These are phyloP conservation scores for Euphonia xanthogaster DNA, from an alignment of 2,797 vertebrate species.

Conservation along the genomic window DNA sequence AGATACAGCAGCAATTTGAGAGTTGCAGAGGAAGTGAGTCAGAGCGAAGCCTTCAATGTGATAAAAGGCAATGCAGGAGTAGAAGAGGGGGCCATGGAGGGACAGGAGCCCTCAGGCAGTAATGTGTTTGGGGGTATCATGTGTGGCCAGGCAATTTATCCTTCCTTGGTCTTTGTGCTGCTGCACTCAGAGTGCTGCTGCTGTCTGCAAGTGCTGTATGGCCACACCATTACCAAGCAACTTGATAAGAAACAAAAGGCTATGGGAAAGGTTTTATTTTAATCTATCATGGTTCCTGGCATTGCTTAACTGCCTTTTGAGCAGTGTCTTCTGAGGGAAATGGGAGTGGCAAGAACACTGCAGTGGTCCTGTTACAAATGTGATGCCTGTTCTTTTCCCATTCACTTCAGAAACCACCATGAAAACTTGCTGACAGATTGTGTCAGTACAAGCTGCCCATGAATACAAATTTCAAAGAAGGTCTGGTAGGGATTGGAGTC, in stretches of 20 bases:
- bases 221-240: not conserved
- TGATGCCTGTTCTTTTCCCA: not conserved
- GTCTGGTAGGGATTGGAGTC: not conserved
- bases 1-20: constrained; percentile 52
- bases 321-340: not conserved
- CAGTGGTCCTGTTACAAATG: not conserved
- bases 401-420: not conserved
- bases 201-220: not conserved
- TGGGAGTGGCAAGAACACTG: not conserved
- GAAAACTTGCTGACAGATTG: not conserved
- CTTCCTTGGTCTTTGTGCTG: not conserved
- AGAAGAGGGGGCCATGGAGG: not conserved
- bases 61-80: not conserved
- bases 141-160: not conserved
- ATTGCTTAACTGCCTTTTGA: not conserved
- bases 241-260: not conserved
- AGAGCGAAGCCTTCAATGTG: not conserved
- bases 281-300: not conserved
- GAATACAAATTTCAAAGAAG: not conserved
- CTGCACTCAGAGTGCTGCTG: not conserved
- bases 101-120: not conserved
- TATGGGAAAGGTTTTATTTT: not conserved
- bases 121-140: not conserved
- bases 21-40: constrained; percentile 38
- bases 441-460: not conserved